These are phyloP conservation scores for Masnerella sp. DNA, from an alignment of 2,888 invertebrate genomes.

Conservation along the genomic window DNA sequence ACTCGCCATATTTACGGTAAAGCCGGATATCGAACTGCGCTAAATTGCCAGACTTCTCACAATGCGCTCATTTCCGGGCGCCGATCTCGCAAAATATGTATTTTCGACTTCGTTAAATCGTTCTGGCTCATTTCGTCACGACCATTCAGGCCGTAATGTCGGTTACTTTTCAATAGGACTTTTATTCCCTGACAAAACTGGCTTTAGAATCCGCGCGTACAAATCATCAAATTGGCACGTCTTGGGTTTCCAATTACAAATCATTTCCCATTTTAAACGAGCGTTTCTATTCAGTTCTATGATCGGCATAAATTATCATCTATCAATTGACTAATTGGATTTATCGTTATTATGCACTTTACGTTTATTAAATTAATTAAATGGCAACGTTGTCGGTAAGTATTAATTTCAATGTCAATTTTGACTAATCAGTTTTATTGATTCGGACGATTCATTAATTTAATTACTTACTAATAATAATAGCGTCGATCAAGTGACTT, in stretches of 20 bases:
- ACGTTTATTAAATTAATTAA: no score
- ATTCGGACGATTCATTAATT: no score
- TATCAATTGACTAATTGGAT: no score
- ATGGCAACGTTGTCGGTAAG: no score
- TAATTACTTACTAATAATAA: no score
- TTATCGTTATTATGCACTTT: no score
- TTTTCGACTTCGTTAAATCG: constrained; percentile 56
- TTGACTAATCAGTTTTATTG: no score
- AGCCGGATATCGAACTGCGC: constrained; percentile 22
- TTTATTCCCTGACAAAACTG: constrained; percentile 5
- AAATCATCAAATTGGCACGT: constrained; percentile 5
- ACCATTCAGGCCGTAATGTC: background rate
- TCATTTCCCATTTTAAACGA: background rate
- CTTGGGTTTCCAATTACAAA: no score
- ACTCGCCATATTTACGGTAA: constrained; percentile 35
- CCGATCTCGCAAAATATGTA: constrained; percentile 30
- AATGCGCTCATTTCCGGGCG: constrained; percentile 31
- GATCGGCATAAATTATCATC: no score
- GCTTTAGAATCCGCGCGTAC: background rate
- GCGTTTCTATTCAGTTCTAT: no score
- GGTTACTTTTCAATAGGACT: constrained; percentile 28
- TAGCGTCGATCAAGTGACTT: no score
- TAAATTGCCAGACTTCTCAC: constrained; percentile 38
- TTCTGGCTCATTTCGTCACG: constrained; percentile 31
- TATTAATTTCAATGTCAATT: no score